Evolutionary conservation across 2,797 vertebrate species (phyloP).

Genomic region (Miichthys miiuy): DNA sequence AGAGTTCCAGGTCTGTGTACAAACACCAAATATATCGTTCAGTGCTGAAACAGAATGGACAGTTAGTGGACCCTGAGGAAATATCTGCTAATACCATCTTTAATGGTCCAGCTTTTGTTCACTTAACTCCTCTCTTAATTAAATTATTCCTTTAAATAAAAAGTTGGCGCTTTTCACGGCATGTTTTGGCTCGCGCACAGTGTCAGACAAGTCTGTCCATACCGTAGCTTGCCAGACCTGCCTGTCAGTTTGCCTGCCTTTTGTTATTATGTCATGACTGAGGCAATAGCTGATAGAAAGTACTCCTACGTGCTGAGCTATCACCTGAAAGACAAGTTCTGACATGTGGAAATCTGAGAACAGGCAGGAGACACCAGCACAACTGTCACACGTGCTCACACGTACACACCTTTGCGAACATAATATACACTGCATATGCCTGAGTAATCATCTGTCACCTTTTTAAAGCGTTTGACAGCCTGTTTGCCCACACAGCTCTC

Average conservation of each 20-base stretch:
- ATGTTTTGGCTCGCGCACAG: background rate
- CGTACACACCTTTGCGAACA: slow-evolving; percentile 44
- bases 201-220: background rate
- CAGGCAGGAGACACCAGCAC: slow-evolving; percentile 36
- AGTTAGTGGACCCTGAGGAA: too few species aligned
- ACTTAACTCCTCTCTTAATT: background rate
- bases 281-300: slow-evolving; percentile 55
- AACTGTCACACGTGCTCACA: slow-evolving; percentile 49
- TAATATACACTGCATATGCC: slow-evolving; percentile 31
- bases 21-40: too few species aligned
- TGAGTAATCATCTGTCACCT: slow-evolving; percentile 65
- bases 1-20: too few species aligned
- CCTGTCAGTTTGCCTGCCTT: slow-evolving; percentile 56
- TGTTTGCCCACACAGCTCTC: slow-evolving; percentile 57
- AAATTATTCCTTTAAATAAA: background rate
- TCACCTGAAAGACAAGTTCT: slow-evolving; percentile 72
- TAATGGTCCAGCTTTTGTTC: slow-evolving; percentile 15
- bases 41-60: too few species aligned
- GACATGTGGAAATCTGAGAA: slow-evolving; percentile 66
- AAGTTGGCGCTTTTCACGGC: background rate
- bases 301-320: slow-evolving; percentile 52
- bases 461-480: slow-evolving; percentile 62
- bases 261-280: slow-evolving; percentile 60
- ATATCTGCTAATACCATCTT: background rate
- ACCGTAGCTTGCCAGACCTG: slow-evolving; percentile 59